phyloP scores from a whole-genome alignment of 2,888 invertebrate genomes.

The Ernsta delagoae region DNA sequence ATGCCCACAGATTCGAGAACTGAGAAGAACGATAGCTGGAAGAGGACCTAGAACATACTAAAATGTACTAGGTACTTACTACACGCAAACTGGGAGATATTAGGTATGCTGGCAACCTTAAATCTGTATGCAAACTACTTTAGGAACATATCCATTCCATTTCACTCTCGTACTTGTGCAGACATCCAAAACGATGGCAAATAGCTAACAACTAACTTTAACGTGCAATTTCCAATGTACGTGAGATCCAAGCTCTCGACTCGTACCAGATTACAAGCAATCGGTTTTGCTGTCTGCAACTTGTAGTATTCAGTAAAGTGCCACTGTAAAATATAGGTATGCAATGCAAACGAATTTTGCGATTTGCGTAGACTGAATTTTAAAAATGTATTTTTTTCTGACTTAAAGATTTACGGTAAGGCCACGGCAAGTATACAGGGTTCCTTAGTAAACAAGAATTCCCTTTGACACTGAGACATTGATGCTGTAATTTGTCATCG shows the following conservation, averaged over 20 bases:
- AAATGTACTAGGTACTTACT: no score
- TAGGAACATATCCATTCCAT: constrained; percentile 20
- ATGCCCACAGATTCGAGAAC: no score
- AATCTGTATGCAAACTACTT: constrained; percentile 19
- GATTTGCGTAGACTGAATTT: neutral
- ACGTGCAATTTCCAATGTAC: constrained; percentile 31
- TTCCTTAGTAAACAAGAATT: no score
- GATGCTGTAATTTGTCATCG: no score
- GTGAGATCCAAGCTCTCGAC: constrained; percentile 21
- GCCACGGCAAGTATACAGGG: neutral
- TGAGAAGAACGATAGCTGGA: no score
- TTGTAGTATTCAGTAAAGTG: neutral
- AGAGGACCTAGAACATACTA: no score
- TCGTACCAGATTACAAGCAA: constrained; percentile 15
- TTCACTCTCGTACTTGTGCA: constrained; percentile 23
- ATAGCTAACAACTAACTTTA: constrained; percentile 27
- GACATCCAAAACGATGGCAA: constrained; percentile 28
- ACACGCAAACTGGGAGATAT: neutral
- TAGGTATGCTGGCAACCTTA: neutral
- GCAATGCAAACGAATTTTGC: neutral
- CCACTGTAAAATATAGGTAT: neutral
- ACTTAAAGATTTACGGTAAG: neutral
- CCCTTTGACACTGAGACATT: no score
- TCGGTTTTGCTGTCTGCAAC: constrained; percentile 12
- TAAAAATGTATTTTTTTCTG: no score